Evolutionary conservation across 1,140 invertebrate species (phyloP).

Genomic region (Littorina saxatilis): DNA sequence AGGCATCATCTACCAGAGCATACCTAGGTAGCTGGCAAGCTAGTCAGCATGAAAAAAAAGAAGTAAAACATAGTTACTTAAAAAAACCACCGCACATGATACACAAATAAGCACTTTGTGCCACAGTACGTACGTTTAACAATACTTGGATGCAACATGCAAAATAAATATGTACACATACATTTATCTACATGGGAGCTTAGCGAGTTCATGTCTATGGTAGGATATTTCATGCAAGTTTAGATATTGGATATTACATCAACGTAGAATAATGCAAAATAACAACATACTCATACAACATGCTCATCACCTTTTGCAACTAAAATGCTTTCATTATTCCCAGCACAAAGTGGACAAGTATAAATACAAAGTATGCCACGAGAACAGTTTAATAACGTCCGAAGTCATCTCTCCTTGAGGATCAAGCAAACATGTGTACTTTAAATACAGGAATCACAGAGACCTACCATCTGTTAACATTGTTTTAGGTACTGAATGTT

Average conservation of each 20-base stretch:
- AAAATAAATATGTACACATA: not conserved
- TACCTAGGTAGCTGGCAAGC: not conserved
- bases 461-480: too few relatives aligned
- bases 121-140: not conserved
- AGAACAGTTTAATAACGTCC: too few relatives aligned
- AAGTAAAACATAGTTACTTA: not conserved
- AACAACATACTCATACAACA: conserved; percentile 29
- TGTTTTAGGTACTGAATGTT: too few relatives aligned
- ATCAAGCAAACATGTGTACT: too few relatives aligned
- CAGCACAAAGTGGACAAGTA: not conserved
- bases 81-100: not conserved
- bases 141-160: conserved; percentile 4
- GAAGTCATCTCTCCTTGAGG: too few relatives aligned
- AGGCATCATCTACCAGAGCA: too few relatives aligned
- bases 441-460: too few relatives aligned
- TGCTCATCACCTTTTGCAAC: not conserved
- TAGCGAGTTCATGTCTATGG: not conserved
- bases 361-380: too few relatives aligned
- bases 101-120: conserved; percentile 18
- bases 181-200: conserved; percentile 19
- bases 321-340: not conserved
- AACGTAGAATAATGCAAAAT: not conserved
- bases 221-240: conserved; percentile 8
- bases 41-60: conserved; percentile 11
- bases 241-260: not conserved